phyloP scores from a whole-genome alignment of 2,888 invertebrate genomes.

The Chrysolina haemoptera region DNA sequence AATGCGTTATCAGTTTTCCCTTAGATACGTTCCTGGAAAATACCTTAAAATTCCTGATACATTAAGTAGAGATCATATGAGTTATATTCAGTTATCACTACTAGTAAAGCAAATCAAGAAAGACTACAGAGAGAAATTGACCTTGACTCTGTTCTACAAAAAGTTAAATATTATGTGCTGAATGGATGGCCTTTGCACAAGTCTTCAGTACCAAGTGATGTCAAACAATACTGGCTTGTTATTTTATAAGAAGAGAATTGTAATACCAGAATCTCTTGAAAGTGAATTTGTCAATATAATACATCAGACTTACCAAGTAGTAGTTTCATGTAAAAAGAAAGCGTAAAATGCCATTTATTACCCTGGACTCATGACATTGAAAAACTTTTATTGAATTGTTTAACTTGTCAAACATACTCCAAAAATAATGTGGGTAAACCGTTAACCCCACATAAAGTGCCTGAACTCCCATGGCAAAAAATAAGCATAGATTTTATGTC shows the following conservation, averaged over 20 bases:
- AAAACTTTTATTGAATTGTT: constrained; percentile 26
- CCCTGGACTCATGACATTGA: constrained; percentile 32
- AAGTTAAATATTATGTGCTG: constrained; percentile 11
- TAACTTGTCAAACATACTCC: constrained; percentile 36
- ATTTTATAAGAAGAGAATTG: constrained; percentile 17
- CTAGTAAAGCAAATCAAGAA: constrained; percentile 14
- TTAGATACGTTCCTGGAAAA: not conserved
- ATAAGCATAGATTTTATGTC: constrained; percentile 34
- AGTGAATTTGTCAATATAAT: constrained; percentile 11
- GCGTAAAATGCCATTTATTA: constrained; percentile 46
- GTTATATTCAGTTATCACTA: not conserved
- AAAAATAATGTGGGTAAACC: constrained; percentile 37
- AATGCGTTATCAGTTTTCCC: not conserved
- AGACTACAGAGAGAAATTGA: not conserved
- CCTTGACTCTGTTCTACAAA: not conserved
- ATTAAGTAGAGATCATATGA: not conserved
- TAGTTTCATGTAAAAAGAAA: constrained; percentile 39
- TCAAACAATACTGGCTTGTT: not conserved
- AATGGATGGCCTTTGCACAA: constrained; percentile 8
- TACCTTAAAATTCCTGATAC: not conserved
- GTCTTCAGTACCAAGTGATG: constrained; percentile 16
- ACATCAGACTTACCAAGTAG: constrained; percentile 41
- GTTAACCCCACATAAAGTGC: too few species aligned
- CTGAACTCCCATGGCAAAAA: too few species aligned
- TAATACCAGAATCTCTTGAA: constrained; percentile 10